Evolutionary conservation across 1,140 invertebrate genomes (phyloP).

Genomic region (Lethocerus indicus): DNA sequence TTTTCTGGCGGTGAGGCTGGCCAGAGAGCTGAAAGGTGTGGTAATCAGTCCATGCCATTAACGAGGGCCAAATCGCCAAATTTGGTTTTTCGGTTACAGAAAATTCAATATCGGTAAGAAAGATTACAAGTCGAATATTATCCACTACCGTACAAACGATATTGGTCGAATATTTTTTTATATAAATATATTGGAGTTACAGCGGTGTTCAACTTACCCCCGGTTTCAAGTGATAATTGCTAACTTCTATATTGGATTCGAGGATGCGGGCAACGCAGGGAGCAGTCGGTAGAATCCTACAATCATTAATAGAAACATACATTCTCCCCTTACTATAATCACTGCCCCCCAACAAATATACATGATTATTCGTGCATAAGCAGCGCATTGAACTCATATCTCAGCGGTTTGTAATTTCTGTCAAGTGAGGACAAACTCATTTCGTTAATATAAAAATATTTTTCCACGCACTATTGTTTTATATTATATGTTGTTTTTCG

Average conservation of each 20-base stretch:
- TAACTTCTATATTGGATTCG: slow-evolving; percentile 54
- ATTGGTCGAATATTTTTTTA: neutral
- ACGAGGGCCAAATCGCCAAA: neutral
- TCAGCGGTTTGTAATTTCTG: no score
- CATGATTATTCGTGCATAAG: no score
- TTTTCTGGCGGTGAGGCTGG: neutral
- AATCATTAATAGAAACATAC: slow-evolving; percentile 12
- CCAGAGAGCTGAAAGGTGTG: slow-evolving; percentile 3
- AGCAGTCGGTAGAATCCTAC: slow-evolving; percentile 62
- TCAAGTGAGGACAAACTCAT: no score
- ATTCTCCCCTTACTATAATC: no score
- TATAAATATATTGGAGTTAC: neutral
- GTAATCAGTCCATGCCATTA: neutral
- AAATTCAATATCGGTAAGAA: neutral
- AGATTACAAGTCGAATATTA: no score
- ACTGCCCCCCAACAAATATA: no score
- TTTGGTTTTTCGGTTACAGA: neutral
- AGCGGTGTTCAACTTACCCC: slow-evolving; percentile 39
- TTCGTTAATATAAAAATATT: no score
- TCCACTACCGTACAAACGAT: neutral
- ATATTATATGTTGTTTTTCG: no score
- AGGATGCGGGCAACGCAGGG: slow-evolving; percentile 64
- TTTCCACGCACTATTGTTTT: no score
- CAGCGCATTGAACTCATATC: no score
- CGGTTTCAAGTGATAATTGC: slow-evolving; percentile 53